Percentiles rank a stretch among this genome's conserved stretches.
phyloP scores from a whole-genome alignment of 2,797 vertebrate species.

The Poeciliopsis paucimaculata region DNA sequence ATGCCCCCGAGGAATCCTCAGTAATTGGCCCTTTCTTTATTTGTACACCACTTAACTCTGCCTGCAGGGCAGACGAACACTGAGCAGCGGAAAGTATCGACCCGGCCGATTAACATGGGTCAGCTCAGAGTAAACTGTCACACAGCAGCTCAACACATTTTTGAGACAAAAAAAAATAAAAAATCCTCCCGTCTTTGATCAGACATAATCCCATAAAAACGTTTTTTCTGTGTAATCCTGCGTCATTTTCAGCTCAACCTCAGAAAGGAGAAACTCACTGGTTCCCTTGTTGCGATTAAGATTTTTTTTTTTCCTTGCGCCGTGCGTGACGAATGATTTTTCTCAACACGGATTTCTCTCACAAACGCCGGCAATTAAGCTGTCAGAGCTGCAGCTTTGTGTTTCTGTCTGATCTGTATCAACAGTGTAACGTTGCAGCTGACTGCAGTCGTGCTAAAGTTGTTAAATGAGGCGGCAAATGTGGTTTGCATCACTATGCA shows the following conservation, averaged over 20 bases:
- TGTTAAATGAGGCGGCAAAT: not conserved
- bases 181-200: not conserved
- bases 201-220: not conserved
- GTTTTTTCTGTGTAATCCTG: not conserved
- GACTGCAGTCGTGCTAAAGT: not conserved
- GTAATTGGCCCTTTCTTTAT: not conserved
- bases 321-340: not conserved
- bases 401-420: not conserved
- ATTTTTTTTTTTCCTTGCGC: not conserved
- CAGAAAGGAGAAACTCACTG: not conserved
- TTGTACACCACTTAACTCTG: not conserved
- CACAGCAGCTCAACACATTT: slow-evolving; percentile 1
- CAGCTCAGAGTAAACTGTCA: not conserved
- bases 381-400: slow-evolving; percentile 1
- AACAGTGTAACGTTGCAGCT: not conserved
- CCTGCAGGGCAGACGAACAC: not conserved
- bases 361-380: not conserved
- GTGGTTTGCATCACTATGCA: not conserved
- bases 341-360: not conserved
- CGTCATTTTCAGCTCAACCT: not conserved
- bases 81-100: not conserved
- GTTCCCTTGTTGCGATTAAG: not conserved
- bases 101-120: not conserved
- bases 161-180: not conserved
- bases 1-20: not conserved